A percentile compares a stretch with the other conserved stretches of the same genome.
These are phyloP conservation scores for Tetragnatha versicolor DNA, from an alignment of 1,140 invertebrate genomes.

Conservation along the genomic window DNA sequence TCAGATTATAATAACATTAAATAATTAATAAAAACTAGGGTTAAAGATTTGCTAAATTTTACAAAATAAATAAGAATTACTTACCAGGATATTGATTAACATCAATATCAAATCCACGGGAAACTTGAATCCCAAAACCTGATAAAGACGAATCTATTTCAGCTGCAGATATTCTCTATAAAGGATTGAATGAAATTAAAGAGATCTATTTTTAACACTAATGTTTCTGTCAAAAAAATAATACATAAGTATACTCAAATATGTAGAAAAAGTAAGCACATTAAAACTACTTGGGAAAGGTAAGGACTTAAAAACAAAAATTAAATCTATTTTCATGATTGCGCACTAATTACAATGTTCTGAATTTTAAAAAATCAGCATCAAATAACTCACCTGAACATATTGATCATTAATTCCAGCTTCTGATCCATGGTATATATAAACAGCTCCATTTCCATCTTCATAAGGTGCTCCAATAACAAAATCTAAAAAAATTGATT, in stretches of 20 bases:
- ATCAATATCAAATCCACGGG: constrained; percentile 61
- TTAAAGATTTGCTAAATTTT: not conserved
- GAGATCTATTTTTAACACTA: too few relatives aligned
- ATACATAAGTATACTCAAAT: too few relatives aligned
- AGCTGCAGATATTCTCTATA: constrained; percentile 45
- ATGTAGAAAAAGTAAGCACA: too few relatives aligned
- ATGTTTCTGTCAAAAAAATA: too few relatives aligned
- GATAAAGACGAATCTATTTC: constrained; percentile 39
- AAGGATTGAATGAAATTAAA: constrained; percentile 37
- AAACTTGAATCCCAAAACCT: constrained; percentile 62
- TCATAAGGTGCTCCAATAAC: constrained; percentile 70
- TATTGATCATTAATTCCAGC: constrained; percentile 56
- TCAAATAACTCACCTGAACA: constrained; percentile 56
- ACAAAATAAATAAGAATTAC: not conserved
- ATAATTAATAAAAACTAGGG: too few relatives aligned
- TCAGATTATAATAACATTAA: too few relatives aligned
- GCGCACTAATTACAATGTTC: too few relatives aligned
- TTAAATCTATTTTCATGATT: too few relatives aligned
- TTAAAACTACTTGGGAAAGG: too few relatives aligned
- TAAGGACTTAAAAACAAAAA: too few relatives aligned
- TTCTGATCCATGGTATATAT: constrained; percentile 68
- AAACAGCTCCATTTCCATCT: constrained; percentile 66
- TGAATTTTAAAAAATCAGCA: constrained; percentile 3
- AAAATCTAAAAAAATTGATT: constrained; percentile 65
- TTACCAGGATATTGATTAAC: constrained; percentile 64